Evolutionary conservation across 2,888 invertebrate species (phyloP).

Genomic region (Cephalotes varians): DNA sequence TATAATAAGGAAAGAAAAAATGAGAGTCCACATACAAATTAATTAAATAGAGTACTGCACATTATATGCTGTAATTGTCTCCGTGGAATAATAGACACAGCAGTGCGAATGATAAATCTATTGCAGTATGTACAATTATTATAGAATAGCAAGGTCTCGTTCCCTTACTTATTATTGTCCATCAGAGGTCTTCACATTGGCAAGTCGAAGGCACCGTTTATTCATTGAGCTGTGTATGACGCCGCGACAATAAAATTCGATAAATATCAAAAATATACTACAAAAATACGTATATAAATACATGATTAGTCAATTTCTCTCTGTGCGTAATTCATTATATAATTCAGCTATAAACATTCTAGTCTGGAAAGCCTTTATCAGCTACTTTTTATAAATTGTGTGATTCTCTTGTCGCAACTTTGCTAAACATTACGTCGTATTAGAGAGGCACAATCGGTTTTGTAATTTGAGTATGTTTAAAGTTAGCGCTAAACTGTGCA

Average conservation of each 20-base stretch:
- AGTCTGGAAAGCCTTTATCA: neutral
- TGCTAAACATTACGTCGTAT: conserved; percentile 53
- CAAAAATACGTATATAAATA: conserved; percentile 54
- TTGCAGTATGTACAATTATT: conserved; percentile 79
- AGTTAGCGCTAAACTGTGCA: neutral
- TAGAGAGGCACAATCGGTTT: conserved; percentile 81
- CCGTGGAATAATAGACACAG: conserved; percentile 74
- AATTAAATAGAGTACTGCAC: conserved; percentile 80
- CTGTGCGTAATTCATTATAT: conserved; percentile 9
- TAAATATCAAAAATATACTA: conserved; percentile 75
- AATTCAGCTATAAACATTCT: conserved; percentile 1
- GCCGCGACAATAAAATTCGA: conserved; percentile 55
- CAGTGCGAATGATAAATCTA: conserved; percentile 75
- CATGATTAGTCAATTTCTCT: conserved; percentile 8
- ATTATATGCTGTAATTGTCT: conserved; percentile 73
- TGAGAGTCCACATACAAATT: conserved; percentile 53
- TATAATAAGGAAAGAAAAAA: neutral
- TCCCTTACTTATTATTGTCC: conserved; percentile 79
- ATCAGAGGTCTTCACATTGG: conserved; percentile 80
- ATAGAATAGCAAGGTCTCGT: conserved; percentile 81
- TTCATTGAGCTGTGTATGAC: conserved; percentile 79
- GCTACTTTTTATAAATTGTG: conserved; percentile 29
- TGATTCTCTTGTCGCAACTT: conserved; percentile 38
- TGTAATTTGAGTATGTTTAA: conserved; percentile 73
- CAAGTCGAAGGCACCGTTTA: conserved; percentile 84